Conservation (phyloP, 2,113 vertebrate species). For the Cyanistes caeruleus region DNA sequence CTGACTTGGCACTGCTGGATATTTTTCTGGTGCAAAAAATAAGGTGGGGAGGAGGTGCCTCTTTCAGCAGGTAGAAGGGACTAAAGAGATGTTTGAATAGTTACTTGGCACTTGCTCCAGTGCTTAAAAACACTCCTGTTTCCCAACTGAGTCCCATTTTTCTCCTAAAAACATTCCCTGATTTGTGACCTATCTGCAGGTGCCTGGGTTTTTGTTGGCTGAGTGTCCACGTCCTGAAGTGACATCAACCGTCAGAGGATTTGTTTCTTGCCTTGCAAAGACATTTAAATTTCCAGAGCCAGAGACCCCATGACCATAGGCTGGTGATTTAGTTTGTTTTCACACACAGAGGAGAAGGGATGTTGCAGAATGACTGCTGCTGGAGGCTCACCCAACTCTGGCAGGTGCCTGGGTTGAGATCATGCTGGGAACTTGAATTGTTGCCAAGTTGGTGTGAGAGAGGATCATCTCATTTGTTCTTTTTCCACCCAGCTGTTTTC, state of each 20-base stretch:
- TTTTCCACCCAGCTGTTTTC: background rate
- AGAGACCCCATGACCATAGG: background rate
- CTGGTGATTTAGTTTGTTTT: background rate
- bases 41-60: background rate
- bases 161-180: background rate
- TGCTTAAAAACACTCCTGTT: background rate
- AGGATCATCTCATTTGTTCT: background rate
- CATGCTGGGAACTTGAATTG: background rate
- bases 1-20: background rate
- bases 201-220: slow-evolving; percentile 11
- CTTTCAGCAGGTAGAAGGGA: background rate
- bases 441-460: background rate
- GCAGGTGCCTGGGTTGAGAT: background rate
- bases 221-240: background rate
- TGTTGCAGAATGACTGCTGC: background rate
- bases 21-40: background rate
- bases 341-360: background rate
- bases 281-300: background rate
- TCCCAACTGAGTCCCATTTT: background rate
- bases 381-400: background rate
- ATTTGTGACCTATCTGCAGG: background rate
- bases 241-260: background rate
- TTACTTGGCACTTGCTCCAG: background rate
- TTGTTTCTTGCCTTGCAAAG: background rate
- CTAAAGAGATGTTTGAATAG: background rate